Percentiles rank a stretch among this genome's conserved stretches.
Conservation (phyloP, 53 echinoderm and acorn worm species). For the Crossaster papposus region DNA sequence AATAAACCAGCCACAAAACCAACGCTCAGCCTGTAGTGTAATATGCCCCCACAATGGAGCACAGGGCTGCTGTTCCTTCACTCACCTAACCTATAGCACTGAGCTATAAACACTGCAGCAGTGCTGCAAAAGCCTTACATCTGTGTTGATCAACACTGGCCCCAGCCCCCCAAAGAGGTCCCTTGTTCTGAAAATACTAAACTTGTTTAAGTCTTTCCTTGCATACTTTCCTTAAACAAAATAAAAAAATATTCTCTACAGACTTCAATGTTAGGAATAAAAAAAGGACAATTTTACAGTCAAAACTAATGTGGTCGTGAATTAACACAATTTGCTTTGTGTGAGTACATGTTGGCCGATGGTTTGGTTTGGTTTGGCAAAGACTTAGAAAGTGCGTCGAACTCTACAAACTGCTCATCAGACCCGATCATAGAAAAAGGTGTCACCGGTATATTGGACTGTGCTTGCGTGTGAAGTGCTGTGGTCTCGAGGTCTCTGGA, state of each 20-base stretch:
- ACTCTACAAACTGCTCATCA: too few species aligned
- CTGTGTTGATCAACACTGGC: not conserved
- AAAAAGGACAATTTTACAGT: not conserved
- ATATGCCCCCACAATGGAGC: not conserved
- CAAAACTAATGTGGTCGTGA: too few species aligned
- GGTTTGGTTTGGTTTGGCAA: too few species aligned
- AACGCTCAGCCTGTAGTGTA: not conserved
- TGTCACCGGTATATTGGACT: too few species aligned
- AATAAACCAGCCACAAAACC: not conserved
- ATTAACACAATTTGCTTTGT: too few species aligned
- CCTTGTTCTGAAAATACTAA: slow-evolving; percentile 19
- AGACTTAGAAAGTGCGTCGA: too few species aligned
- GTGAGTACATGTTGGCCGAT: too few species aligned
- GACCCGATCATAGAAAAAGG: too few species aligned
- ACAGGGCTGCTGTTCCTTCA: not conserved
- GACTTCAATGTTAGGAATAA: not conserved
- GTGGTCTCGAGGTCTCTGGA: too few species aligned
- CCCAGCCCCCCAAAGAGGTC: not conserved
- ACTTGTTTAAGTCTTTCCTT: not conserved
- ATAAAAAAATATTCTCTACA: not conserved
- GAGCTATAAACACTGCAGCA: not conserved
- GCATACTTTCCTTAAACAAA: not conserved
- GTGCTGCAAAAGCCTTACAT: not conserved
- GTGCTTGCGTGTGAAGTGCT: too few species aligned
- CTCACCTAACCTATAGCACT: not conserved